Percentiles rank a stretch among this genome's conserved stretches.
Evolutionary conservation across 2,888 invertebrate species (phyloP).

Genomic region (Pachymerium ferrugineum): DNA sequence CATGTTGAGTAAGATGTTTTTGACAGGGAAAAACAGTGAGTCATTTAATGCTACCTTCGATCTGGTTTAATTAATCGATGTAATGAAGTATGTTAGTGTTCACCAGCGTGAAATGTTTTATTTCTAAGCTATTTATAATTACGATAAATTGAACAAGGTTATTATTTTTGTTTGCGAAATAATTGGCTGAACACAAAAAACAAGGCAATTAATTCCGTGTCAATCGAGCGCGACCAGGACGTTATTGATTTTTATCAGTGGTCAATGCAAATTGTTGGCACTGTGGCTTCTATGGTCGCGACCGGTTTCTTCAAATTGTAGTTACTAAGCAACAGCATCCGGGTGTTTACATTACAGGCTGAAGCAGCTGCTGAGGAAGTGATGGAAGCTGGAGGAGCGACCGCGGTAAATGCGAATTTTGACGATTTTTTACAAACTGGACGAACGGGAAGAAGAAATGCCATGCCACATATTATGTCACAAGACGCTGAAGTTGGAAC

Average conservation of each 20-base stretch:
- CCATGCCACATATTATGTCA: constrained; percentile 75
- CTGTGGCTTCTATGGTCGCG: neutral
- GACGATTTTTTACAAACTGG: constrained; percentile 79
- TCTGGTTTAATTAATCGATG: neutral
- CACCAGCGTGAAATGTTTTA: neutral
- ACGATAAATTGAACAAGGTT: no score
- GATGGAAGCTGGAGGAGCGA: constrained; percentile 38
- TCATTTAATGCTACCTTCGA: neutral
- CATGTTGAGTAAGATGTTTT: neutral
- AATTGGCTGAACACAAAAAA: no score
- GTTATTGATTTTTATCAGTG: no score
- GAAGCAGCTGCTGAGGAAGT: constrained; percentile 7
- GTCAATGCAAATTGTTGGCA: no score
- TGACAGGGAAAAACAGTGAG: neutral
- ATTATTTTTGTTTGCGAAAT: no score
- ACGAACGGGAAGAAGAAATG: constrained; percentile 80
- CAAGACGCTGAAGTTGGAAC: constrained; percentile 62
- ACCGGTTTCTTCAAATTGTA: neutral
- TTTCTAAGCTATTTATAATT: no score
- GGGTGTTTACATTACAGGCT: neutral
- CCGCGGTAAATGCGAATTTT: constrained; percentile 44
- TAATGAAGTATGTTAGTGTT: neutral
- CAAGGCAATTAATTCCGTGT: no score
- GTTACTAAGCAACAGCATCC: constrained; percentile 4
- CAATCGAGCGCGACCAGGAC: no score